phyloP scores from a whole-genome alignment of 2,888 invertebrate species.

The Amphimallon solstitiale region DNA sequence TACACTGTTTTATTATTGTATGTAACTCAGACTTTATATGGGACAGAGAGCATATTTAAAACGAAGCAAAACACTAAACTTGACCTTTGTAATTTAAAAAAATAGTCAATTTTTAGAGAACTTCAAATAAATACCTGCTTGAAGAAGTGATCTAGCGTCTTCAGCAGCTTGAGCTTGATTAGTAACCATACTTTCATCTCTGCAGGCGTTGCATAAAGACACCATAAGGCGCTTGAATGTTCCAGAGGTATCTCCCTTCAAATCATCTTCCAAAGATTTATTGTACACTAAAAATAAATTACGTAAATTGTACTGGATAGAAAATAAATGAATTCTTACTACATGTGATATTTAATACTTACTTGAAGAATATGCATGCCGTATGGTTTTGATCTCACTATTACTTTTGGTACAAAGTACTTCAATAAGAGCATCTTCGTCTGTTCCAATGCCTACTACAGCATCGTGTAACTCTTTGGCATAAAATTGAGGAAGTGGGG shows the following conservation, averaged over 20 bases:
- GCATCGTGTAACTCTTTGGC: slow-evolving; percentile 86
- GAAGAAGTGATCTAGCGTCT: slow-evolving; percentile 83
- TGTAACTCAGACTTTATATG: too few relatives aligned
- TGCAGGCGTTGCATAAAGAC: slow-evolving; percentile 81
- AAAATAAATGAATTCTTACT: slow-evolving; percentile 9
- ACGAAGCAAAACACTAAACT: too few relatives aligned
- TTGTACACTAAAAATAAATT: slow-evolving; percentile 73
- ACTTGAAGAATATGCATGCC: slow-evolving; percentile 81
- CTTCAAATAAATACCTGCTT: slow-evolving; percentile 70
- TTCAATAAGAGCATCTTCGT: slow-evolving; percentile 88
- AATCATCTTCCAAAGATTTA: slow-evolving; percentile 80
- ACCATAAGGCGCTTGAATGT: slow-evolving; percentile 90
- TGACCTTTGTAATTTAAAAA: too few relatives aligned
- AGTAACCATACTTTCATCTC: slow-evolving; percentile 82
- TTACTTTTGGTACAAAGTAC: slow-evolving; percentile 89
- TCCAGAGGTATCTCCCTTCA: slow-evolving; percentile 90
- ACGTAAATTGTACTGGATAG: slow-evolving; percentile 33
- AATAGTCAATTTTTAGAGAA: too few relatives aligned
- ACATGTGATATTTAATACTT: too few relatives aligned
- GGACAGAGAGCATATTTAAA: too few relatives aligned
- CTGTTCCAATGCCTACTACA: slow-evolving; percentile 84
- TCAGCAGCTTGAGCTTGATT: slow-evolving; percentile 78
- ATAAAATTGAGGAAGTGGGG: slow-evolving; percentile 84
- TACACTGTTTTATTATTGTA: too few relatives aligned
- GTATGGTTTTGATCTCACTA: slow-evolving; percentile 82